Conservation (phyloP, 23 tunicate species). For the Clavelina lepadiformis region DNA sequence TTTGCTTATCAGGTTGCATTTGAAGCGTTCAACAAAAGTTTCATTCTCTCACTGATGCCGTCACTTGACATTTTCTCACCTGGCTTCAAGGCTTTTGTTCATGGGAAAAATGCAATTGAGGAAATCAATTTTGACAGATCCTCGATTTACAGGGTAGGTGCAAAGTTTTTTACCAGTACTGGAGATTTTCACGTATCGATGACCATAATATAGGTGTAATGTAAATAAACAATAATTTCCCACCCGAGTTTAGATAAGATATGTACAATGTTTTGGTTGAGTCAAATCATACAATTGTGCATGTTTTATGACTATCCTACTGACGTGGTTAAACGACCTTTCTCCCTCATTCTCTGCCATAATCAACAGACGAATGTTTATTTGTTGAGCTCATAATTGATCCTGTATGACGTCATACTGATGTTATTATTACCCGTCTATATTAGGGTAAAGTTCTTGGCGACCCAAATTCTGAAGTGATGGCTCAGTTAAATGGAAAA, state of each 20-base stretch:
- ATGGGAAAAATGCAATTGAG: constrained; percentile 8
- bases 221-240: too few species aligned
- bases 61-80: constrained; percentile 62
- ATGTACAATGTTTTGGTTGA: too few species aligned
- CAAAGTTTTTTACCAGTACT: too few species aligned
- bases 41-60: constrained; percentile 58
- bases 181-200: too few species aligned
- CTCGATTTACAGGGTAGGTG: constrained; percentile 37
- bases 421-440: neutral
- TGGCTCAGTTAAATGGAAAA: constrained; percentile 54
- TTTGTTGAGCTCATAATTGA: neutral
- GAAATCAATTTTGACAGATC: constrained; percentile 46
- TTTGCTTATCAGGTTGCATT: constrained; percentile 58
- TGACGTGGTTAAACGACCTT: too few species aligned
- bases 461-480: constrained; percentile 54
- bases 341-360: too few species aligned
- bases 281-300: too few species aligned
- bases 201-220: too few species aligned
- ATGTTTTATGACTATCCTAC: too few species aligned
- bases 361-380: too few species aligned
- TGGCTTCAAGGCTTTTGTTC: constrained; percentile 62
- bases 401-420: neutral
- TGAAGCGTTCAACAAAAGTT: constrained; percentile 49
- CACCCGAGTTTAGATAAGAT: too few species aligned
- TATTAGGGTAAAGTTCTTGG: constrained; percentile 75